Evolutionary conservation across 2,113 vertebrate genomes (phyloP).

Genomic region (Apteryx mantelli): DNA sequence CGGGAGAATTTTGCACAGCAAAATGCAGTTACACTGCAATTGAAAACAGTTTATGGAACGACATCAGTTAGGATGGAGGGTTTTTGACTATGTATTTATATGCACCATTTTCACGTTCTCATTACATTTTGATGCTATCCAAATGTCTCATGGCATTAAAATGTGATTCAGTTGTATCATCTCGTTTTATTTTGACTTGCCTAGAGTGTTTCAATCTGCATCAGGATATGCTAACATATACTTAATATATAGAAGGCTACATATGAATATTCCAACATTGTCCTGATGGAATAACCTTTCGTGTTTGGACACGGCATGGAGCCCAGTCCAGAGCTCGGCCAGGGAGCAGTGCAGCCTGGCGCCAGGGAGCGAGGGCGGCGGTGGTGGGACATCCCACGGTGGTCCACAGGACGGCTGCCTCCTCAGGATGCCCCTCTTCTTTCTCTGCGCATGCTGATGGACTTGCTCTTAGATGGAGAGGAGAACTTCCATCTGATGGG

Average conservation of each 20-base stretch:
- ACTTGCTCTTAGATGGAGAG: too few species aligned
- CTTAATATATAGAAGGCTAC: neutral
- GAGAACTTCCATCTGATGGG: too few species aligned
- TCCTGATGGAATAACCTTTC: fast-evolving
- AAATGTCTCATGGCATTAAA: neutral
- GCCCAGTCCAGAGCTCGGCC: neutral
- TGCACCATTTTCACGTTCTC: neutral
- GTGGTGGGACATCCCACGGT: neutral
- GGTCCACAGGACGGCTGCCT: too few species aligned
- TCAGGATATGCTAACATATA: fast-evolving
- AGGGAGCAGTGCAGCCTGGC: too few species aligned
- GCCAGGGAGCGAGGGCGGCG: fast-evolving
- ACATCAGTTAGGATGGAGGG: fast-evolving
- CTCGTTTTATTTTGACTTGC: neutral
- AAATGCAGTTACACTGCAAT: fast-evolving
- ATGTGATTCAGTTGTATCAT: neutral
- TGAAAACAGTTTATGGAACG: neutral
- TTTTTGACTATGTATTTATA: neutral
- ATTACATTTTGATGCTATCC: neutral
- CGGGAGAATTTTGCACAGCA: too few species aligned
- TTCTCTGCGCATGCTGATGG: too few species aligned
- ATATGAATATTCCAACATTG: fast-evolving
- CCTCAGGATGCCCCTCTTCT: fast-evolving
- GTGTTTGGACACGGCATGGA: fast-evolving
- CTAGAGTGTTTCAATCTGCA: neutral